phyloP scores from a whole-genome alignment of 2,888 invertebrate species.

The Melinaea menophilus region DNA sequence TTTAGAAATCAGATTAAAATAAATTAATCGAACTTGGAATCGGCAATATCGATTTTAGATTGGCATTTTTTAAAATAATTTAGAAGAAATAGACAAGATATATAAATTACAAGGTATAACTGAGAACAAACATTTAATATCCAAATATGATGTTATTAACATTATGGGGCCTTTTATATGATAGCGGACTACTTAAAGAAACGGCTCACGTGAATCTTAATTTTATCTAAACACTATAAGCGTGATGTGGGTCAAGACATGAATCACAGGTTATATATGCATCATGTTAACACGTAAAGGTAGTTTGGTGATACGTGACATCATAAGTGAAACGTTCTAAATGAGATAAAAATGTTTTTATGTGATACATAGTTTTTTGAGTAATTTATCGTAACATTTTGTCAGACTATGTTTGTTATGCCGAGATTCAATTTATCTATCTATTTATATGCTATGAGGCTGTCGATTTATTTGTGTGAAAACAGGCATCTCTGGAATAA shows the following conservation, averaged over 20 bases:
- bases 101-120: background rate
- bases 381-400: background rate
- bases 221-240: constrained; percentile 27
- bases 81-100: background rate
- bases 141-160: background rate
- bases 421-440: no score
- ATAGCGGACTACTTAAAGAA: background rate
- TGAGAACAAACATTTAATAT: background rate
- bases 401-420: background rate
- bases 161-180: background rate
- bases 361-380: background rate
- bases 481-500: no score
- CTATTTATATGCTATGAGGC: no score
- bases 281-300: constrained; percentile 44
- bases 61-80: background rate
- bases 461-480: no score
- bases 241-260: constrained; percentile 61
- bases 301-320: constrained; percentile 55
- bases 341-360: constrained; percentile 15
- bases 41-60: background rate
- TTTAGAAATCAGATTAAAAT: constrained; percentile 2
- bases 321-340: constrained; percentile 37
- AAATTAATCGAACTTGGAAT: constrained; percentile 11
- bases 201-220: constrained; percentile 17
- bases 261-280: constrained; percentile 51